Conservation (phyloP, 2,113 vertebrate species). For the Lynx canadensis region DNA sequence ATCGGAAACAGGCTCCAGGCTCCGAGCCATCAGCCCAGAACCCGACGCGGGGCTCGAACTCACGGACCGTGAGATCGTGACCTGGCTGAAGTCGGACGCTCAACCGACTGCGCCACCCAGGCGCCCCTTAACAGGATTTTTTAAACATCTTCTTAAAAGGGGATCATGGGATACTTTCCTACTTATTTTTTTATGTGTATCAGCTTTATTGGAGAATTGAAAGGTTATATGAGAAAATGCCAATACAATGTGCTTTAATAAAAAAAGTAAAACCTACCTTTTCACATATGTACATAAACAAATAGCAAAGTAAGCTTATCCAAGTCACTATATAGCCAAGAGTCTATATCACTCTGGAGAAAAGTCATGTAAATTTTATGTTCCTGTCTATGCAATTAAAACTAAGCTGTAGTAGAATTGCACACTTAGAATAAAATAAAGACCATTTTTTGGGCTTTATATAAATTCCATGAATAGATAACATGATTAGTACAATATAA, state of each 20-base stretch:
- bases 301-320: background rate
- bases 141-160: constrained; percentile 19
- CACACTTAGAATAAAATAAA: constrained; percentile 25
- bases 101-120: no score
- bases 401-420: background rate
- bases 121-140: constrained; percentile 15
- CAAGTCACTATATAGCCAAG: constrained; percentile 28
- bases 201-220: constrained; percentile 19
- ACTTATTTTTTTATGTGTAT: background rate
- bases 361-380: constrained; percentile 42
- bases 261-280: background rate
- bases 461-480: background rate
- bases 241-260: background rate
- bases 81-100: no score
- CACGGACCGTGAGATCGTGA: no score
- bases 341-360: constrained; percentile 6
- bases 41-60: no score
- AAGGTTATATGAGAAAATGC: background rate
- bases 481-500: background rate
- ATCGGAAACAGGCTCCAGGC: no score
- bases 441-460: background rate
- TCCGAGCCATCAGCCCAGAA: no score
- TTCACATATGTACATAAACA: background rate
- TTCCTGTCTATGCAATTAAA: constrained; percentile 49
- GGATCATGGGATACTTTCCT: background rate